These are phyloP conservation scores for Ameiurus melas DNA, from an alignment of 2,113 vertebrate species.

Conservation along the genomic window DNA sequence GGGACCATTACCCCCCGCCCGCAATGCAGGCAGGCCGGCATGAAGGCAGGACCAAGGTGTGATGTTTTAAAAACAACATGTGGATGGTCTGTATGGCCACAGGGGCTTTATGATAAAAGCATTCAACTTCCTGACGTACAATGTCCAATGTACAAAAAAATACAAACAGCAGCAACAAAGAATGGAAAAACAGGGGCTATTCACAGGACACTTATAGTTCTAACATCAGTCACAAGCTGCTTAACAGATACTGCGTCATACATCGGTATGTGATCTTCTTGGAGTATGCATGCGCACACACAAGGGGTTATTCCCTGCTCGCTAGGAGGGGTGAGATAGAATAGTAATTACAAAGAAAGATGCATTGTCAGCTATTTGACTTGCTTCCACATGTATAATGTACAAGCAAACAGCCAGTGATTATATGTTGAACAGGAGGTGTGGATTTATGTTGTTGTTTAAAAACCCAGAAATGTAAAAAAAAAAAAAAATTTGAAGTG, in stretches of 20 bases:
- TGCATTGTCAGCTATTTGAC: constrained; percentile 19
- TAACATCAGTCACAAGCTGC: background rate
- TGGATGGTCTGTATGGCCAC: background rate
- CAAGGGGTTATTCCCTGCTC: constrained; percentile 1
- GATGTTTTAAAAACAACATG: background rate
- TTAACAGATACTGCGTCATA: background rate
- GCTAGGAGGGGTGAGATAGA: background rate
- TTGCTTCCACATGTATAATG: constrained; percentile 36
- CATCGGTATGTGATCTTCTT: constrained; percentile 2
- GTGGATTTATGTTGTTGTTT: background rate
- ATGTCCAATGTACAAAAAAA: background rate
- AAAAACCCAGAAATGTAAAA: background rate
- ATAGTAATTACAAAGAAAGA: constrained; percentile 25
- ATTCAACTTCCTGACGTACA: background rate
- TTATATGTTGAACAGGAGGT: constrained; percentile 13
- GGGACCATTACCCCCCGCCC: too few relatives aligned
- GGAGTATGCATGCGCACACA: background rate
- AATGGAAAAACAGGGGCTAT: background rate
- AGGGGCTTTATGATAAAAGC: background rate
- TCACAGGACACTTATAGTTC: background rate
- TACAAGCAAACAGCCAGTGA: constrained; percentile 27
- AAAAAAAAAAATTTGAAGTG: background rate
- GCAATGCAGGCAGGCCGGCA: background rate
- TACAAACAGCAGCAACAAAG: background rate
- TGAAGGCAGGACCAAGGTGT: background rate